These are phyloP conservation scores for Steatornis caripensis DNA, from an alignment of 2,113 vertebrate species.

Conservation along the genomic window DNA sequence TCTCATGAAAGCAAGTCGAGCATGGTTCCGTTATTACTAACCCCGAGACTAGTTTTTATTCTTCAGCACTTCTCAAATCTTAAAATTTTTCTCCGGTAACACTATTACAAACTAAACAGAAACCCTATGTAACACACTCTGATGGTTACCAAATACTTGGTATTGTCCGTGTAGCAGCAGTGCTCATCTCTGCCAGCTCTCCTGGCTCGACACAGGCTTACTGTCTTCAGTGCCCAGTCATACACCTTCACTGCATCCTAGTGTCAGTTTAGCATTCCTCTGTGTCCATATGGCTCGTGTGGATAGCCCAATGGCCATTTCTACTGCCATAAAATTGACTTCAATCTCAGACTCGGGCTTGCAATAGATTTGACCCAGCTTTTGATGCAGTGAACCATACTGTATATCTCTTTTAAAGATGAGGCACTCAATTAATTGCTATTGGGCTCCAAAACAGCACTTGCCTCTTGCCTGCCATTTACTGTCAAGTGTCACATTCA, in stretches of 20 bases:
- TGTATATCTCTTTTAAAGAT: background rate
- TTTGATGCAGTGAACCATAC: background rate
- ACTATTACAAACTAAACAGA: background rate
- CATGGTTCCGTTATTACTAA: background rate
- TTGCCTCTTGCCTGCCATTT: background rate
- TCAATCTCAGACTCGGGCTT: background rate
- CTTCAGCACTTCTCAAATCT: background rate
- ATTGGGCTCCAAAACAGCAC: background rate
- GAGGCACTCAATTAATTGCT: background rate
- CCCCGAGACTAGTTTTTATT: background rate
- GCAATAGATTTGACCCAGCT: background rate
- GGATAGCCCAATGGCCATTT: background rate
- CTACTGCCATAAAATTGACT: background rate
- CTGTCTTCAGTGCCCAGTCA: background rate
- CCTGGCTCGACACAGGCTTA: rapidly evolving
- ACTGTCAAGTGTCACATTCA: background rate
- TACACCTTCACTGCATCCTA: background rate
- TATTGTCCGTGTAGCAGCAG: background rate
- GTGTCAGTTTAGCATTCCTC: background rate
- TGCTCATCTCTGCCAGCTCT: background rate
- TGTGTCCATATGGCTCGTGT: background rate
- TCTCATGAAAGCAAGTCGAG: background rate
- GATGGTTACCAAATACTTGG: background rate
- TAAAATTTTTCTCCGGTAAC: background rate
- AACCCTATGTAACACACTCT: background rate